Conservation (phyloP, 2,113 vertebrate genomes). For the Galemys pyrenaicus region DNA sequence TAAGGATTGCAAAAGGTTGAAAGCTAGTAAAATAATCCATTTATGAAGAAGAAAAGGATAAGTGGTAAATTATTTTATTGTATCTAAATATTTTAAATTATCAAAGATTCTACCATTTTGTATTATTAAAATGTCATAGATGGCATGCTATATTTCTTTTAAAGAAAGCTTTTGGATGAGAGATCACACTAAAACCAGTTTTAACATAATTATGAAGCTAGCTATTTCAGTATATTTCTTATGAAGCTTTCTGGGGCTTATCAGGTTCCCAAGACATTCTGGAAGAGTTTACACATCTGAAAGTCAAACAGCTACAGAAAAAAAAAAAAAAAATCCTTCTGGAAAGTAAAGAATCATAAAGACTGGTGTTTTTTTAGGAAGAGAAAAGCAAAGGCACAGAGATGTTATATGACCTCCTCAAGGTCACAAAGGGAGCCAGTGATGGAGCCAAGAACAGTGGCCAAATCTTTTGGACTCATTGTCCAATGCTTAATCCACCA, state of each 20-base stretch:
- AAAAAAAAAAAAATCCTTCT: slow-evolving; percentile 29
- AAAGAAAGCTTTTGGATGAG: neutral
- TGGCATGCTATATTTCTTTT: neutral
- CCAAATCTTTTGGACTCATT: slow-evolving; percentile 68
- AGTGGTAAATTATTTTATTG: neutral
- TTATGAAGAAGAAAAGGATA: neutral
- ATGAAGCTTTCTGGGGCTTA: neutral
- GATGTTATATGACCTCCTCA: slow-evolving; percentile 57
- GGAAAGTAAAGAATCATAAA: neutral
- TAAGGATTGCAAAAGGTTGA: neutral
- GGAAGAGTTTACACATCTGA: neutral
- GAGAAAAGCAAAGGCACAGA: slow-evolving; percentile 39
- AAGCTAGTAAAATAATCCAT: neutral
- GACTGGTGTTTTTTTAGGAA: neutral
- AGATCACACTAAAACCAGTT: neutral
- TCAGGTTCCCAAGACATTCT: neutral
- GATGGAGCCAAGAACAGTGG: slow-evolving; percentile 57
- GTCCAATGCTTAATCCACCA: slow-evolving; percentile 74
- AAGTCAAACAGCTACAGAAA: neutral
- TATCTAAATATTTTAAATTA: neutral
- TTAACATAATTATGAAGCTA: neutral
- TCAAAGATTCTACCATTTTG: neutral
- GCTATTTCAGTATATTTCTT: slow-evolving; percentile 15
- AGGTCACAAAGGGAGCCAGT: slow-evolving; percentile 63
- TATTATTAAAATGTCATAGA: neutral